Evolutionary conservation across 2,113 vertebrate species (phyloP), one percentile per base, ranked within the genome.

Genomic region (Cacatua alba): DNA sequence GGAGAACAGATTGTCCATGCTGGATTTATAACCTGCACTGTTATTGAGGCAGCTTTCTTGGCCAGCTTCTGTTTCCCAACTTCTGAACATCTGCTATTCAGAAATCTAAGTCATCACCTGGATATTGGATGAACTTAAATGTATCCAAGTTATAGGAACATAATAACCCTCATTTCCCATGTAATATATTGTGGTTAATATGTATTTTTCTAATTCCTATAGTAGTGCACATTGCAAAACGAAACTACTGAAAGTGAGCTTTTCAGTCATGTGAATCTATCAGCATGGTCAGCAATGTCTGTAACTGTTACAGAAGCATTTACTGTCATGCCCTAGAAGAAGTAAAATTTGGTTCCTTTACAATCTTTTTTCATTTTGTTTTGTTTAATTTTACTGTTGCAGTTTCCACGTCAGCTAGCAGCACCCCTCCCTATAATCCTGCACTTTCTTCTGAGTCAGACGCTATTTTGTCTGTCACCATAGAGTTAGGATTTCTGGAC

Each of bases 1-100:
- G 90, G 53, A 93, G 95, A 96, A 92, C 90, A 96, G 95, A 96
- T 90, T 96, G 95, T 83, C 88, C 65, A 69, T 33, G 52, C 43
- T 84, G 92, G 90, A 93, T 96, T 86, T 96, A 96, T 93, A 95
- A 96, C 90, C 88, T 90, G 86, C 21, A 46, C 48, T 92, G 72
- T 77, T 93, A 94, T 65, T 71, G 65, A 86, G 48, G 86, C 72
- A 84, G 65, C 76, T 93, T 96, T 94, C 82, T 88, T 95, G 86
- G 92, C 65, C 57, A 68, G 55, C 79, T 95, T 93, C 82, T 94
- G 51, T 43, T 76, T 96, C 33, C 41, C 72, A 69, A 6, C 71
- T 86, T 93, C 77, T 60, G 69, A 96, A 86, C 94, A 96, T 94
- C 88, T 96, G 95, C 62, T 94, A 13, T 71, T 92, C 37, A 64